Evolutionary conservation across 2,888 invertebrate genomes (phyloP).

Genomic region (Platynereis dumerilii): DNA sequence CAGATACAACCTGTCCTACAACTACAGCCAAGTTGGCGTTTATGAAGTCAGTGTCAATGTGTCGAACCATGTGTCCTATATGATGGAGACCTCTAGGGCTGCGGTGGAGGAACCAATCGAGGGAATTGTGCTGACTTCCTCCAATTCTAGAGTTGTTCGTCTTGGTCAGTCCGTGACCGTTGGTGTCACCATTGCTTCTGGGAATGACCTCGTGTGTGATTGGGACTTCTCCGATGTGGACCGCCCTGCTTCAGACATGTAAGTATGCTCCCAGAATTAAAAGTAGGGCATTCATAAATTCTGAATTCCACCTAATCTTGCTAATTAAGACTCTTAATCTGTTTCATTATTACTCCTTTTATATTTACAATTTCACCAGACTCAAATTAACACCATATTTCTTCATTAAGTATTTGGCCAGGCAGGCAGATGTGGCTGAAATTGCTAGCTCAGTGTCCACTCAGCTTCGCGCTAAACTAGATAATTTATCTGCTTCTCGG

Average conservation of each 20-base stretch:
- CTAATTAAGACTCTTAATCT: too few species aligned
- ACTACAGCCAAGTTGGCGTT: conserved; percentile 12
- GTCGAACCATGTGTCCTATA: conserved; percentile 23
- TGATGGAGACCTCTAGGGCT: neutral
- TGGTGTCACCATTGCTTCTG: conserved; percentile 44
- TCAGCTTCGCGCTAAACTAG: too few species aligned
- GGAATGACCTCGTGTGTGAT: conserved; percentile 46
- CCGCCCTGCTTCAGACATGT: neutral
- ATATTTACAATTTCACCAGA: too few species aligned
- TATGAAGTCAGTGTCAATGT: conserved; percentile 24
- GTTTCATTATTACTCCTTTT: too few species aligned
- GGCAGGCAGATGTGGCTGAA: too few species aligned
- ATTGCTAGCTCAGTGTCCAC: too few species aligned
- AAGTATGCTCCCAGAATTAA: too few species aligned
- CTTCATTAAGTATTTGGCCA: too few species aligned
- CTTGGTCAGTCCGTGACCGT: conserved; percentile 30
- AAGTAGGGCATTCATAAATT: too few species aligned
- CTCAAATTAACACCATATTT: too few species aligned
- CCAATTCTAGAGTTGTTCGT: conserved; percentile 3
- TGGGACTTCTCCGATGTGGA: conserved; percentile 49
- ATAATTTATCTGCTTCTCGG: too few species aligned
- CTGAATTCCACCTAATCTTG: too few species aligned
- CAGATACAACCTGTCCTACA: conserved; percentile 4
- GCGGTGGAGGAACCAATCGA: conserved; percentile 27
- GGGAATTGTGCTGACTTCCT: conserved; percentile 18